Conservation (phyloP, 2,113 vertebrate species). For the Coracopsis vasa region DNA sequence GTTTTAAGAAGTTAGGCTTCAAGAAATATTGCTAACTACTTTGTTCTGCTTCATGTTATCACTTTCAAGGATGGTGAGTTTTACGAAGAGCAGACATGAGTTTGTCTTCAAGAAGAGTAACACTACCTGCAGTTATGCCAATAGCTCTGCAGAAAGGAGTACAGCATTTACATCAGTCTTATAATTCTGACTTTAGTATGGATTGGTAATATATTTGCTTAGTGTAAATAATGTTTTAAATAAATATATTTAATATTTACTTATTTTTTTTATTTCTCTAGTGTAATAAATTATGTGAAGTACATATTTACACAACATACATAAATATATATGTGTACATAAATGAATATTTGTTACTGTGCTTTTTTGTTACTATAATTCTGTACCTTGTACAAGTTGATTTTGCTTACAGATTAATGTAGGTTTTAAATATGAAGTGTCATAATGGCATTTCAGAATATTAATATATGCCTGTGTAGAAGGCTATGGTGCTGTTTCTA, state of each 20-base stretch:
- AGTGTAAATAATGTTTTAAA: background rate
- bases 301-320: background rate
- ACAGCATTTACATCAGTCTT: conserved; percentile 64
- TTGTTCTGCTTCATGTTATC: conserved; percentile 56
- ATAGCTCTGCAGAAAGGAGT: conserved; percentile 89
- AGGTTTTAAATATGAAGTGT: background rate
- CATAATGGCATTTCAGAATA: background rate
- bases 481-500: background rate
- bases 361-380: background rate
- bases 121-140: conserved; percentile 88
- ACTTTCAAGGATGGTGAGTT: conserved; percentile 39
- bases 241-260: background rate
- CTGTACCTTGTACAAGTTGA: background rate
- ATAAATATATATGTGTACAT: background rate
- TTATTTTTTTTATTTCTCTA: background rate
- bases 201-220: background rate
- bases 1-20: conserved; percentile 35
- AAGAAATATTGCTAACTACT: conserved; percentile 12
- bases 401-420: background rate
- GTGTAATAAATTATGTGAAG: background rate
- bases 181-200: background rate
- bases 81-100: conserved; percentile 81
- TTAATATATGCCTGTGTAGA: background rate
- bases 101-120: conserved; percentile 89
- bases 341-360: background rate